phyloP scores from a whole-genome alignment of 2,113 vertebrate species.

The Pyxicephalus adspersus region DNA sequence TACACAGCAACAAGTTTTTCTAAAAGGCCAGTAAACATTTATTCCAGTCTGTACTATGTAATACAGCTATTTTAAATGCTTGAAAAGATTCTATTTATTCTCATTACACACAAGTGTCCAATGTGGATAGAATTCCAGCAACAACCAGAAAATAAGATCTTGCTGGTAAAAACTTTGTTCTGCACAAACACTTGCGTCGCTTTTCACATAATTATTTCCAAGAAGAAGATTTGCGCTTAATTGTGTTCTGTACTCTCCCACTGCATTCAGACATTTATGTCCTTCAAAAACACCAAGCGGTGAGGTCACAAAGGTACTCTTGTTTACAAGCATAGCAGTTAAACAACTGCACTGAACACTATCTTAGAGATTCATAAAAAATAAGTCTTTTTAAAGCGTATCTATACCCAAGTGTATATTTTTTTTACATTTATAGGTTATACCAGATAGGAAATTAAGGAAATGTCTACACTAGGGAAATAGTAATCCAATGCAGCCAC shows the following conservation, averaged over 20 bases:
- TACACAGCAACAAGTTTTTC: too few relatives aligned
- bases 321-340: background rate
- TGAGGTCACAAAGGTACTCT: background rate
- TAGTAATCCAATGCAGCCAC: too few relatives aligned
- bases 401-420: too few relatives aligned
- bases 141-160: background rate
- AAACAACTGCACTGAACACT: too few relatives aligned
- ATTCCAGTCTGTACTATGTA: background rate
- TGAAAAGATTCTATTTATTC: background rate
- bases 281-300: background rate
- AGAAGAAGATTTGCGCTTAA: slow-evolving; percentile 14
- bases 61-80: background rate
- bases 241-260: background rate
- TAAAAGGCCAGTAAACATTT: background rate
- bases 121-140: background rate
- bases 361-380: too few relatives aligned
- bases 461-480: too few relatives aligned
- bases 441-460: too few relatives aligned
- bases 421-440: too few relatives aligned
- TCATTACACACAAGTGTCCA: background rate
- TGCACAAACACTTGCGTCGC: background rate
- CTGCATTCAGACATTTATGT: background rate
- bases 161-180: background rate
- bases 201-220: slow-evolving; percentile 16
- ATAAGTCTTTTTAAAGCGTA: too few relatives aligned